Evolutionary conservation across 2,888 invertebrate genomes (phyloP).

Genomic region (Hipparchia sbordonii): DNA sequence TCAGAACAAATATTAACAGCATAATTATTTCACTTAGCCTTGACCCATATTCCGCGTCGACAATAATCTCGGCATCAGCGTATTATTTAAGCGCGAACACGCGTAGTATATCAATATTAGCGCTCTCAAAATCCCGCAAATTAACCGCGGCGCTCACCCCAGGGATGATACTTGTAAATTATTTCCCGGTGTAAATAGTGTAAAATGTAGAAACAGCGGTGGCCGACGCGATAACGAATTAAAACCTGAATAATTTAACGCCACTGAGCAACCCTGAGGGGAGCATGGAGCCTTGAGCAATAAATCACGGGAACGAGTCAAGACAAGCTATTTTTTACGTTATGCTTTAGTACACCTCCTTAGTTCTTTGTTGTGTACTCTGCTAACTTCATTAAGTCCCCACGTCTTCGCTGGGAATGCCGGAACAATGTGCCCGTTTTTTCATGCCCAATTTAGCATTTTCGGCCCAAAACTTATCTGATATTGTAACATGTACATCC

Average conservation of each 20-base stretch:
- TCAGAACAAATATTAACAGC: background rate
- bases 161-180: slow-evolving; percentile 65
- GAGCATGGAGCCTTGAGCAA: slow-evolving; percentile 54
- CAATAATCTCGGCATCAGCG: slow-evolving; percentile 1
- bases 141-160: slow-evolving; percentile 52
- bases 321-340: slow-evolving; percentile 73
- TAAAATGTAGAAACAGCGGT: slow-evolving; percentile 68
- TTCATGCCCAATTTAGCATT: slow-evolving; percentile 67
- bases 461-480: slow-evolving; percentile 54
- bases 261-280: slow-evolving; percentile 62
- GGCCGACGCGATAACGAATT: slow-evolving; percentile 76
- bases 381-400: slow-evolving; percentile 70
- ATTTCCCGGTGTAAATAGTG: slow-evolving; percentile 76
- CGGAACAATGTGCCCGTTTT: slow-evolving; percentile 67
- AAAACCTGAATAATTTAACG: slow-evolving; percentile 81
- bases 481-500: slow-evolving; percentile 34
- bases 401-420: slow-evolving; percentile 56
- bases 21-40: slow-evolving; percentile 6
- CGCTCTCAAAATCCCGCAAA: slow-evolving; percentile 46
- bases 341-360: slow-evolving; percentile 76
- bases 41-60: slow-evolving; percentile 9
- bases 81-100: slow-evolving; percentile 20
- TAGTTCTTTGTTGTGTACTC: slow-evolving; percentile 64
- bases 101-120: slow-evolving; percentile 39
- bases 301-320: slow-evolving; percentile 74